These are phyloP conservation scores for Lagothrix lagotricha DNA, from an alignment of 2,797 vertebrate species.

Conservation along the genomic window DNA sequence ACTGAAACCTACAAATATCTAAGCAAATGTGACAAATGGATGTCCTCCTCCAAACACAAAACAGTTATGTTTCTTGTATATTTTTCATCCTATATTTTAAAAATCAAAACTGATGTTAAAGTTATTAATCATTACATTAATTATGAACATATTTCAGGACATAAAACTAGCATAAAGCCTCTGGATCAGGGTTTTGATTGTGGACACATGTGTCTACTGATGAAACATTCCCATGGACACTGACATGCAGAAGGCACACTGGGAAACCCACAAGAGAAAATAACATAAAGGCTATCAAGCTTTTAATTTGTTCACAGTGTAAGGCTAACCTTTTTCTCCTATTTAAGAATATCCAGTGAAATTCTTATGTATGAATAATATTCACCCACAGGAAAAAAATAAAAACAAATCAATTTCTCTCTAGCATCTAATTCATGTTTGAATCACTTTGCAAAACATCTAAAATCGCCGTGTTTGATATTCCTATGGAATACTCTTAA, in stretches of 20 bases:
- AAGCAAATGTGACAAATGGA: background rate
- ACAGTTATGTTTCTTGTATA: background rate
- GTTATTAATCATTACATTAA: background rate
- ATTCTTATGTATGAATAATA: background rate
- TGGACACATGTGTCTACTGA: background rate
- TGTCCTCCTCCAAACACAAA: background rate
- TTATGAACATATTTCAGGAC: background rate
- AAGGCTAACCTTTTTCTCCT: background rate
- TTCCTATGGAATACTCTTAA: background rate
- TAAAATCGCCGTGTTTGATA: background rate
- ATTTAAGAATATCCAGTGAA: background rate
- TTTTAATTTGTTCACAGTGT: background rate
- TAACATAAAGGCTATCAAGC: background rate
- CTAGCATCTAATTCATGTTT: conserved; percentile 14
- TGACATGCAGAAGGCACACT: background rate
- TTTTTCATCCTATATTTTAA: background rate
- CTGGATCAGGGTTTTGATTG: background rate
- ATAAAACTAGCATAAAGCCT: background rate
- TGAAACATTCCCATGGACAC: background rate
- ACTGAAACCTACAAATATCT: background rate
- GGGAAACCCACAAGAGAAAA: background rate
- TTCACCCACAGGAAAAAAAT: background rate
- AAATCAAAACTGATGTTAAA: background rate
- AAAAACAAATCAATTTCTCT: background rate
- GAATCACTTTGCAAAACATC: background rate